phyloP scores from a whole-genome alignment of 2,888 invertebrate genomes.

The Steromphala cineraria region DNA sequence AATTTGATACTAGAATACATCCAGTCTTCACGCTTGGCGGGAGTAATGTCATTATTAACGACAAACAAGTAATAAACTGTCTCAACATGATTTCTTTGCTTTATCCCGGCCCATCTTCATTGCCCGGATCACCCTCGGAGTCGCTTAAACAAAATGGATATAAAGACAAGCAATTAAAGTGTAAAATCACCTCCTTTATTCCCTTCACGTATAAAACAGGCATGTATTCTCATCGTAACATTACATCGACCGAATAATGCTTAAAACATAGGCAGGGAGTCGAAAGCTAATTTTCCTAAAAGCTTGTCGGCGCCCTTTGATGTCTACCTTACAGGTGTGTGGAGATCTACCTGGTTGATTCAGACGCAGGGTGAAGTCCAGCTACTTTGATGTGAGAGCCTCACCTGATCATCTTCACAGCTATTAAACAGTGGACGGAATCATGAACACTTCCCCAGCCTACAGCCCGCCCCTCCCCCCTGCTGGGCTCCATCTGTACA shows the following conservation, averaged over 20 bases:
- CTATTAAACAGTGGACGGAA: background rate
- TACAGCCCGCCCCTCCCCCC: background rate
- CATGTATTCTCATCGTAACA: background rate
- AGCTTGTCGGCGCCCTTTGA: background rate
- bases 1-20: background rate
- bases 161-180: conserved; percentile 10
- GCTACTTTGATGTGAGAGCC: conserved; percentile 14
- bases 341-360: background rate
- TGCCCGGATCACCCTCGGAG: no score
- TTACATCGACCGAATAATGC: background rate
- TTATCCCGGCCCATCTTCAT: no score
- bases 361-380: background rate
- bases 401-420: background rate
- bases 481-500: background rate
- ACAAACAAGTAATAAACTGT: background rate
- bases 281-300: background rate
- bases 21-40: background rate
- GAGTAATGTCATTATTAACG: background rate
- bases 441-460: background rate
- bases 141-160: background rate
- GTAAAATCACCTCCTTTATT: background rate
- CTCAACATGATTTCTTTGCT: background rate
- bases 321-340: background rate
- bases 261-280: conserved; percentile 3
- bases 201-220: background rate